Percentiles rank a stretch among this genome's conserved stretches.
These are phyloP conservation scores for Mormyrus lacerda DNA, from an alignment of 2,113 vertebrate species.

Conservation along the genomic window DNA sequence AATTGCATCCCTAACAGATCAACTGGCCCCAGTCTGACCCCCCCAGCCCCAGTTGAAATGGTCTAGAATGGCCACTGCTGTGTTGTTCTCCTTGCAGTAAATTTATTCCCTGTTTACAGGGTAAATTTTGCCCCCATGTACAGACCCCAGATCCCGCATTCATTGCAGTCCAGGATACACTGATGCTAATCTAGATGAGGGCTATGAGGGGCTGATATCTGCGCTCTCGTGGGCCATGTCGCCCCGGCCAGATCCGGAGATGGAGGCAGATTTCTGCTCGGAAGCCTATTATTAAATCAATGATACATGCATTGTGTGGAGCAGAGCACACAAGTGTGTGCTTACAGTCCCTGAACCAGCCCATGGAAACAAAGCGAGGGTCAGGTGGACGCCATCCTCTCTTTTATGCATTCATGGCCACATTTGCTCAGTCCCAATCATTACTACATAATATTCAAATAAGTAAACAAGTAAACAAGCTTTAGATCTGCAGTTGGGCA, in stretches of 20 bases:
- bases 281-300: constrained; percentile 48
- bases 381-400: constrained; percentile 12
- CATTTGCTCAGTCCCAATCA: constrained; percentile 9
- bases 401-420: constrained; percentile 40
- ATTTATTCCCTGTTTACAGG: background rate
- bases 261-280: constrained; percentile 34
- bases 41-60: no score
- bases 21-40: no score
- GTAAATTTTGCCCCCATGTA: background rate
- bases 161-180: constrained; percentile 32
- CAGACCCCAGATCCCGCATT: background rate
- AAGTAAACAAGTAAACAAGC: background rate
- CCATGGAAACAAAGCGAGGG: background rate
- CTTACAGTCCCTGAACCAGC: background rate
- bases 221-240: constrained; percentile 58
- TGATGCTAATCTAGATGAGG: constrained; percentile 51
- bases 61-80: no score
- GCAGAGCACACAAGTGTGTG: constrained; percentile 24
- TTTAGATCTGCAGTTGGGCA: constrained; percentile 41
- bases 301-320: constrained; percentile 29
- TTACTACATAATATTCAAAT: background rate
- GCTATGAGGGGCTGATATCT: constrained; percentile 27
- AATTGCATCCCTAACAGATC: no score
- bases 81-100: background rate
- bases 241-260: constrained; percentile 40